These are phyloP conservation scores for Lepilemur septentrionalis DNA, from an alignment of 2,797 vertebrate genomes.

Conservation along the genomic window DNA sequence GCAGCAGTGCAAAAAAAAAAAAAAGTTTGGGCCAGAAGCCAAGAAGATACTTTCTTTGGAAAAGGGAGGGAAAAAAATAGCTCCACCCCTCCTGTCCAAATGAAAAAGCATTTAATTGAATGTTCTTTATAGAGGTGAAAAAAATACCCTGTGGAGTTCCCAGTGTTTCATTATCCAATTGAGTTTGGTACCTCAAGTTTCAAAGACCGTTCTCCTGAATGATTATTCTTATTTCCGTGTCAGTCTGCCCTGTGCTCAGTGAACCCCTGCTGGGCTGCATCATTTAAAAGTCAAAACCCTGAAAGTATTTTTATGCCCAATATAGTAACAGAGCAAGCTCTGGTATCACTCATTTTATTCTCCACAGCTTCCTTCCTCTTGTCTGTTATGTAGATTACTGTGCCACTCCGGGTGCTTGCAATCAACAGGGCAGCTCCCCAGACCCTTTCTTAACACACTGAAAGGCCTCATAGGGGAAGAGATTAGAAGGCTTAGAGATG, in stretches of 20 bases:
- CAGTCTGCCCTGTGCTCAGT: slow-evolving; percentile 52
- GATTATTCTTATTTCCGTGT: slow-evolving; percentile 72
- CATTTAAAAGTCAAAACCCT: slow-evolving; percentile 80
- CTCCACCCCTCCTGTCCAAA: slow-evolving; percentile 63
- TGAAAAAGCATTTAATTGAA: slow-evolving; percentile 77
- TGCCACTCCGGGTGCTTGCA: not conserved
- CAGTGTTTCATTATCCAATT: slow-evolving; percentile 76
- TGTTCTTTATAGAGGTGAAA: slow-evolving; percentile 70
- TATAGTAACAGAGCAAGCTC: slow-evolving; percentile 55
- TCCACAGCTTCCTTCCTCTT: not conserved
- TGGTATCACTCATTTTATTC: slow-evolving; percentile 51
- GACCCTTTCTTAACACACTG: not conserved
- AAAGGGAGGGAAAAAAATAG: not conserved
- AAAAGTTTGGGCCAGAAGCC: not conserved
- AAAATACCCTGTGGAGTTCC: slow-evolving; percentile 66
- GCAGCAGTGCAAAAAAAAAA: not conserved
- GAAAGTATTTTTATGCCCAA: slow-evolving; percentile 53
- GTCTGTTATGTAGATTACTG: slow-evolving; percentile 39
- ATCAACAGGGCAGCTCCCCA: not conserved
- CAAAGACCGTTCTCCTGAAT: slow-evolving; percentile 75
- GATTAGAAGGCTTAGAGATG: not conserved
- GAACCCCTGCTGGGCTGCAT: slow-evolving; percentile 65
- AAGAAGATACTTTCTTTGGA: slow-evolving; percentile 20
- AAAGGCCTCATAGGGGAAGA: not conserved
- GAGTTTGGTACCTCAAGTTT: slow-evolving; percentile 69